These are phyloP conservation scores for Falco cherrug DNA, from an alignment of 2,797 vertebrate genomes.

Conservation along the genomic window DNA sequence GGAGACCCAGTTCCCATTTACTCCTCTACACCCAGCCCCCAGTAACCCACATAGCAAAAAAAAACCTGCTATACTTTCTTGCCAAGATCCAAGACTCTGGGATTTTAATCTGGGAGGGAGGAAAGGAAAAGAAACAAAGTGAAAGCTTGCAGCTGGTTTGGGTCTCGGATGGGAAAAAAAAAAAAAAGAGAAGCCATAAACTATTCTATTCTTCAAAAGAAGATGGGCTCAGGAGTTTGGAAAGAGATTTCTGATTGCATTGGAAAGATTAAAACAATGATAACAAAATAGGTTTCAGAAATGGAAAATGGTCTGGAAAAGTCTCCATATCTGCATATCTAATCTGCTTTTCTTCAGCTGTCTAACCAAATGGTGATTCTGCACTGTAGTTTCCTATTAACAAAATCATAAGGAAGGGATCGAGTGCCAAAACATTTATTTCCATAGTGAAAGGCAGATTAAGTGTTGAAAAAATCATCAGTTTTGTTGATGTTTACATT, in stretches of 20 bases:
- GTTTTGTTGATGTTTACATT: conserved; percentile 35
- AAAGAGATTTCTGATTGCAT: conserved; percentile 27
- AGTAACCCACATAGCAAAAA: background rate
- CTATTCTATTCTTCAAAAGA: background rate
- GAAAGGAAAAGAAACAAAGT: background rate
- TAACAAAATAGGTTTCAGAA: conserved; percentile 59
- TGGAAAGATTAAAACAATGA: conserved; percentile 32
- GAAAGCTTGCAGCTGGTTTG: conserved; percentile 36
- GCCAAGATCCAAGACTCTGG: background rate
- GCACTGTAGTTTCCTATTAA: background rate
- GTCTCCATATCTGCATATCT: conserved; percentile 43
- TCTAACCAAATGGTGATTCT: conserved; percentile 18
- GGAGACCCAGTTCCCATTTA: background rate
- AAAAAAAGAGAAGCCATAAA: background rate
- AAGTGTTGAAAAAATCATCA: conserved; percentile 27
- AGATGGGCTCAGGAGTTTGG: conserved; percentile 10
- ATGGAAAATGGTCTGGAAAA: conserved; percentile 50
- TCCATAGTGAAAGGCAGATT: background rate
- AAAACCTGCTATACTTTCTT: background rate
- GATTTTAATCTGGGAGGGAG: background rate
- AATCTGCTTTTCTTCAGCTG: conserved; percentile 49
- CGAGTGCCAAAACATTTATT: conserved; percentile 3
- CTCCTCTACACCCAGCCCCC: background rate
- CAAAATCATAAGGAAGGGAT: background rate
- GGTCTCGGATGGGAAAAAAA: background rate